Percentiles rank a stretch among this genome's conserved stretches.
Conservation (phyloP, 2,797 vertebrate genomes). For the Micrastur ruficollis region DNA sequence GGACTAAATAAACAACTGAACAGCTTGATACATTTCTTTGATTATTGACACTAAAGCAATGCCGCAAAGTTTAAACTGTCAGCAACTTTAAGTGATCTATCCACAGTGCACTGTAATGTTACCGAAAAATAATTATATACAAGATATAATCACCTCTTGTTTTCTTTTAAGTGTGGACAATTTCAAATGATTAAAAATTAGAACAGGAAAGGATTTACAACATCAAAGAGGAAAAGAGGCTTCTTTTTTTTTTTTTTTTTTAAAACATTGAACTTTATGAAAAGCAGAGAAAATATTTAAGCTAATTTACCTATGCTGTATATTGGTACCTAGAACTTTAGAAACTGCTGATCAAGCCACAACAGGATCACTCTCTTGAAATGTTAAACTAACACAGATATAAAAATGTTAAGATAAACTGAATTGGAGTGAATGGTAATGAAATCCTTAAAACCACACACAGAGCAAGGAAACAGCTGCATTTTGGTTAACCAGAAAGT, state of each 20-base stretch:
- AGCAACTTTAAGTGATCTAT: neutral
- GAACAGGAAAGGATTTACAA: conserved; percentile 9
- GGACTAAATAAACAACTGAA: neutral
- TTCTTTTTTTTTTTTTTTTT: neutral
- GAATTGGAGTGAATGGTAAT: neutral
- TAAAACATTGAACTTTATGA: neutral
- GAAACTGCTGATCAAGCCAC: neutral
- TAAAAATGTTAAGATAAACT: conserved; percentile 22
- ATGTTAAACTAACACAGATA: neutral
- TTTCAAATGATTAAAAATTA: conserved; percentile 21
- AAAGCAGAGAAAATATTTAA: neutral
- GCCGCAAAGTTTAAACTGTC: conserved; percentile 20
- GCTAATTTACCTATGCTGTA: neutral
- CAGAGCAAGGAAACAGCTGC: conserved; percentile 24
- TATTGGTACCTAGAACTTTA: neutral
- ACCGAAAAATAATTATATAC: neutral
- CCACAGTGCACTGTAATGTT: neutral
- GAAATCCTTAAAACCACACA: conserved; percentile 3
- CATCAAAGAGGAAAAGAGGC: conserved; percentile 9
- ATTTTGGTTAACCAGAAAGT: conserved; percentile 43
- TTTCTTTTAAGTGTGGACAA: neutral
- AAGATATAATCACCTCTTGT: conserved; percentile 21
- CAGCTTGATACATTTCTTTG: neutral
- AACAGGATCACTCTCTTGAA: neutral
- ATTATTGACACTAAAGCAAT: neutral